phyloP scores from a whole-genome alignment of 2,888 invertebrate genomes.

The Drosophila hamatofila region DNA sequence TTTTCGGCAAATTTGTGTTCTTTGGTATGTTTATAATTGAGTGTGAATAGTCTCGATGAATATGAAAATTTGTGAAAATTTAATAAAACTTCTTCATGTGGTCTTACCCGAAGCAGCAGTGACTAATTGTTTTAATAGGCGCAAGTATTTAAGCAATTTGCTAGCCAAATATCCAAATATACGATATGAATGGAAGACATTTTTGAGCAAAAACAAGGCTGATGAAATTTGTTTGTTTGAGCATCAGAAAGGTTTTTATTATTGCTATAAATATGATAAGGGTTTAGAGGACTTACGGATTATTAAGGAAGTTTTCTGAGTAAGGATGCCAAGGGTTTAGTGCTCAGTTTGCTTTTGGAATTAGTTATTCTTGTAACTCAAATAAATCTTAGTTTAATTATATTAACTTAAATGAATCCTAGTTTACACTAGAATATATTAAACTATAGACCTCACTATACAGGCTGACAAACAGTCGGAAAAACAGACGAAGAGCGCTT shows the following conservation, averaged over 20 bases:
- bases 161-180: constrained; percentile 50
- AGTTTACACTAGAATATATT: background rate
- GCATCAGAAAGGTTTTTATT: constrained; percentile 16
- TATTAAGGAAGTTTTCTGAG: background rate
- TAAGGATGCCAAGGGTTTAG: background rate
- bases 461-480: background rate
- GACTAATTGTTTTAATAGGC: constrained; percentile 73
- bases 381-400: background rate
- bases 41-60: constrained; percentile 81
- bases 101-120: constrained; percentile 38
- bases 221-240: background rate
- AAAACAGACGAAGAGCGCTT: background rate
- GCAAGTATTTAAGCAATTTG: constrained; percentile 68
- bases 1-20: constrained; percentile 74
- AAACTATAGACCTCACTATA: background rate
- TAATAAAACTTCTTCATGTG: constrained; percentile 60
- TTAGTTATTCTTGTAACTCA: background rate
- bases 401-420: background rate
- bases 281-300: accelerated
- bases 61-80: constrained; percentile 81
- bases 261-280: constrained; percentile 4
- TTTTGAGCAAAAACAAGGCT: constrained; percentile 8
- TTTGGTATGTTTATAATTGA: constrained; percentile 83
- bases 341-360: too few relatives aligned
- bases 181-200: constrained; percentile 19